Evolutionary conservation across 2,888 invertebrate species (phyloP).

Genomic region (Melitaea athalia): DNA sequence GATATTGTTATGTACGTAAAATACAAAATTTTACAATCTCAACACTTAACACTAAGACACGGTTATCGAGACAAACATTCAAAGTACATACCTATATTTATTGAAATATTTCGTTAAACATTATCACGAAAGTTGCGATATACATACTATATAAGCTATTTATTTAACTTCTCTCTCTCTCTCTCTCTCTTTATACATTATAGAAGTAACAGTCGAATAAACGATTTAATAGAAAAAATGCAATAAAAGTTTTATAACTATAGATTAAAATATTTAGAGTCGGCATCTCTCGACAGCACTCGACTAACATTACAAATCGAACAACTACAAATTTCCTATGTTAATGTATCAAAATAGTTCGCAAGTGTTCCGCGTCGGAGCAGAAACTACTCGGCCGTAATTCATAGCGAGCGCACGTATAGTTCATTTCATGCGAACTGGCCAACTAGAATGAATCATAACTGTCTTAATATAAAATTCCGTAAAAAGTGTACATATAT

Average conservation of each 20-base stretch:
- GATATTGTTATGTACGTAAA: background rate
- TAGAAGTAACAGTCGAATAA: slow-evolving; percentile 24
- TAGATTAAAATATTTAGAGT: slow-evolving; percentile 8
- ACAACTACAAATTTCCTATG: slow-evolving; percentile 30
- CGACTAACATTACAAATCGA: background rate
- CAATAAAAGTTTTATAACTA: slow-evolving; percentile 10
- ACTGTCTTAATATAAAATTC: too few species aligned
- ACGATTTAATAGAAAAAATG: slow-evolving; percentile 23
- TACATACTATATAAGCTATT: background rate
- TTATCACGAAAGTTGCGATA: slow-evolving; percentile 11
- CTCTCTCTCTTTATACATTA: background rate
- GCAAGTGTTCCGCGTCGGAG: background rate
- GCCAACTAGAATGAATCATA: background rate
- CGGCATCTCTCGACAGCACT: background rate
- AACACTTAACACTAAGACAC: slow-evolving; percentile 16
- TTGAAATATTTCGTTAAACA: slow-evolving; percentile 4
- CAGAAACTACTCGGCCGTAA: background rate
- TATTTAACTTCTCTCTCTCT: slow-evolving; percentile 14
- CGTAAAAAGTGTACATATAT: too few species aligned
- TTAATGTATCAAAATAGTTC: background rate
- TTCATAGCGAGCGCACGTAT: background rate
- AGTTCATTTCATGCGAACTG: background rate
- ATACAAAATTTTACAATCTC: slow-evolving; percentile 13
- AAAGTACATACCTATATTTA: background rate
- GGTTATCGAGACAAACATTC: background rate